These are phyloP conservation scores for Oxytorus armatus DNA, from an alignment of 2,888 invertebrate species.

Conservation along the genomic window DNA sequence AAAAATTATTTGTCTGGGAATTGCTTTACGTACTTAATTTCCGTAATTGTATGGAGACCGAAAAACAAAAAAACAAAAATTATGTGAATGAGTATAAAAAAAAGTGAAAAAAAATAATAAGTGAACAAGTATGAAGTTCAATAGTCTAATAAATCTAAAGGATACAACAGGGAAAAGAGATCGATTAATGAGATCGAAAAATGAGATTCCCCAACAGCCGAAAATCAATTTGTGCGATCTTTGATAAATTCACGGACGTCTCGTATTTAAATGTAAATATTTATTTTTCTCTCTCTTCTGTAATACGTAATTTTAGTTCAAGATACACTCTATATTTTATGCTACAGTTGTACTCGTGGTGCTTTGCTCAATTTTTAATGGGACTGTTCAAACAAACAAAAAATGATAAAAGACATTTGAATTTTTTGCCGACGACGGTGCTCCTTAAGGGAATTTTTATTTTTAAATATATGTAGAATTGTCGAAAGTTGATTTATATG, in stretches of 20 bases:
- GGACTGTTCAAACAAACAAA: slow-evolving; percentile 17
- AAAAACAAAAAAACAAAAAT: too few relatives aligned
- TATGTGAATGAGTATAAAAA: too few relatives aligned
- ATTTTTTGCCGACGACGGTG: slow-evolving; percentile 5
- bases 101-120: too few relatives aligned
- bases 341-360: slow-evolving; percentile 6
- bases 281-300: slow-evolving; percentile 40
- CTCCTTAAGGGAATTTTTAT: not conserved
- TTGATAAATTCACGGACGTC: not conserved
- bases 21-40: too few relatives aligned
- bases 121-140: too few relatives aligned
- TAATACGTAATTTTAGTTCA: not conserved
- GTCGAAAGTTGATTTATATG: too few relatives aligned
- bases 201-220: not conserved
- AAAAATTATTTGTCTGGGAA: too few relatives aligned
- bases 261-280: slow-evolving; percentile 60
- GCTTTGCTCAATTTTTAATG: slow-evolving; percentile 52
- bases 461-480: too few relatives aligned
- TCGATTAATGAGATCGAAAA: not conserved
- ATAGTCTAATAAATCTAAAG: too few relatives aligned
- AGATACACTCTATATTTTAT: slow-evolving; percentile 1
- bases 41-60: too few relatives aligned
- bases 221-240: too few relatives aligned
- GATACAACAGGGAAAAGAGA: not conserved
- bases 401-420: too few relatives aligned